phyloP scores from a whole-genome alignment of 2,797 vertebrate species.

The Vireo griseus region DNA sequence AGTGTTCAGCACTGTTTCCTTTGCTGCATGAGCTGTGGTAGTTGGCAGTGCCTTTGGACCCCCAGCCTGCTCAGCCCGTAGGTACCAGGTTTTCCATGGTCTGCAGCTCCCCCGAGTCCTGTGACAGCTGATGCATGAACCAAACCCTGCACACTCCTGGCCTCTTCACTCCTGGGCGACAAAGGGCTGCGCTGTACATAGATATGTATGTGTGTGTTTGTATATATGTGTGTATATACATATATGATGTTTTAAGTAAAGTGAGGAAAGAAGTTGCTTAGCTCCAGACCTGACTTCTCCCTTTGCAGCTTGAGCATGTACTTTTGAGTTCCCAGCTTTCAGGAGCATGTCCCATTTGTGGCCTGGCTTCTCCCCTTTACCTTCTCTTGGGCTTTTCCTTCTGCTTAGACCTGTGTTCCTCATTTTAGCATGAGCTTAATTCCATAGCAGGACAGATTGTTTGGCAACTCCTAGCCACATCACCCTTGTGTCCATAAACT shows the following conservation, averaged over 20 bases:
- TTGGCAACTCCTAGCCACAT: not conserved
- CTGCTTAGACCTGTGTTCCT: not conserved
- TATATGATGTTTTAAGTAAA: not conserved
- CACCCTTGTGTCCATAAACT: not conserved
- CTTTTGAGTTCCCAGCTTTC: not conserved
- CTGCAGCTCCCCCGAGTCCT: not conserved
- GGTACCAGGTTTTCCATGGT: not conserved
- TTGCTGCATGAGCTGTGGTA: not conserved
- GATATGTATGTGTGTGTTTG: too few relatives aligned
- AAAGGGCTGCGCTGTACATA: not conserved
- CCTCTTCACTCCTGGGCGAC: not conserved
- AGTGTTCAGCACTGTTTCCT: not conserved
- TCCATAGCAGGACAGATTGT: not conserved
- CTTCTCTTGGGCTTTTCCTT: not conserved
- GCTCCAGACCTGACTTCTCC: not conserved
- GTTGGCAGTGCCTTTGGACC: accelerated
- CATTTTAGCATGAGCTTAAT: not conserved
- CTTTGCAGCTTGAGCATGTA: not conserved
- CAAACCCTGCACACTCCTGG: not conserved
- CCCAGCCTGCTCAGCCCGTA: not conserved
- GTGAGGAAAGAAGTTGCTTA: not conserved
- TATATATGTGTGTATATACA: too few relatives aligned
- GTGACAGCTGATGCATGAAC: not conserved
- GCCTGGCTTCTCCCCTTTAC: not conserved
- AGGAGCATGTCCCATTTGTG: not conserved